A percentile compares a stretch with the other conserved stretches of the same genome.
Evolutionary conservation across 2,888 invertebrate species (phyloP).

Genomic region (Piscicola geometra): DNA sequence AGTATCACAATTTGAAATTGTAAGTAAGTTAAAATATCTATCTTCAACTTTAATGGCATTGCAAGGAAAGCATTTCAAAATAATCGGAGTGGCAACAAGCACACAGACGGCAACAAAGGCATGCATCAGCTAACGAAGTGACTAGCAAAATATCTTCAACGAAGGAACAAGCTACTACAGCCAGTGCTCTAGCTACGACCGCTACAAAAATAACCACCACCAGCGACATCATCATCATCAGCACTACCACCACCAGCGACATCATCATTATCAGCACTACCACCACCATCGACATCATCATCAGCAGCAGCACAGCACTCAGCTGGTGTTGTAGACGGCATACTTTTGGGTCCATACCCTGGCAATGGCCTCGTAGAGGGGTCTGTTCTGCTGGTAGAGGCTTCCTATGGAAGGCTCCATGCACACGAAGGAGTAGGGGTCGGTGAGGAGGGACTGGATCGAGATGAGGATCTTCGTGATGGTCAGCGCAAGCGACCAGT

Average conservation of each 20-base stretch:
- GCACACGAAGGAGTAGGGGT: slow-evolving; percentile 81
- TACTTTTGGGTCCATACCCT: slow-evolving; percentile 84
- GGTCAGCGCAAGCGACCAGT: slow-evolving; percentile 90
- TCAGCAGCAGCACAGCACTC: no score
- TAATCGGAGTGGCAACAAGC: not conserved
- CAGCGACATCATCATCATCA: no score
- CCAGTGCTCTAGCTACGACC: no score
- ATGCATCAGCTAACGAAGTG: not conserved
- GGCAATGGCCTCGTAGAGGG: slow-evolving; percentile 74
- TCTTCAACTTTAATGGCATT: not conserved
- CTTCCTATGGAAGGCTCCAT: slow-evolving; percentile 82
- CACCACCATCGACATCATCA: no score
- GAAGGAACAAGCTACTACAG: no score
- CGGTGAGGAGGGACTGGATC: slow-evolving; percentile 58
- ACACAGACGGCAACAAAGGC: not conserved
- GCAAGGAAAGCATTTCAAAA: not conserved
- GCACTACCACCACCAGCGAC: no score
- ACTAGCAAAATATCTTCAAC: slow-evolving; percentile 16
- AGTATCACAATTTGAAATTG: slow-evolving; percentile 10
- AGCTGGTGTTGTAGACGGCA: slow-evolving; percentile 55
- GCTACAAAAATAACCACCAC: no score
- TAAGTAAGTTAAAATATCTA: not conserved
- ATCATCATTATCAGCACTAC: no score
- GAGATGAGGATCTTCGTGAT: slow-evolving; percentile 66
- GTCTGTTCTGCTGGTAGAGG: slow-evolving; percentile 70